Conservation (phyloP, 2,888 invertebrate species). For the Lepidochrysops patricia region DNA sequence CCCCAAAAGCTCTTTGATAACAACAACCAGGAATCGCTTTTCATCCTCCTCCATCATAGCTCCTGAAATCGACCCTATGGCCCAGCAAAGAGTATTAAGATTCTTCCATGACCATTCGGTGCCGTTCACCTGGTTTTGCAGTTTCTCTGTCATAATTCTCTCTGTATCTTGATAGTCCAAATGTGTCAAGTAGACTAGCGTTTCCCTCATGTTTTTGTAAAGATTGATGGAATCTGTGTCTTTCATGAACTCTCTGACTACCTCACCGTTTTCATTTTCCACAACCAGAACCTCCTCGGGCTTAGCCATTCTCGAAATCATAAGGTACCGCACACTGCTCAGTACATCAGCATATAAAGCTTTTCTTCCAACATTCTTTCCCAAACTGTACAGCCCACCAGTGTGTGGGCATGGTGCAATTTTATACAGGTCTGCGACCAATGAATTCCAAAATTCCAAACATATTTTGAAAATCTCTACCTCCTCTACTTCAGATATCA, state of each 20-base stretch:
- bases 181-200: constrained; percentile 97
- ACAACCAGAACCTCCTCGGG: constrained; percentile 99
- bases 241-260: constrained; percentile 99
- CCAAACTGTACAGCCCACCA: constrained; percentile 50
- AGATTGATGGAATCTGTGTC: constrained; percentile 99
- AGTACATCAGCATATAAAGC: constrained; percentile 86
- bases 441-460: constrained; percentile 97
- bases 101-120: constrained; percentile 99
- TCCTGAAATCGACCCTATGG: constrained; percentile 98
- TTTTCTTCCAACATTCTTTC: constrained; percentile 74
- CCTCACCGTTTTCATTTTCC: constrained; percentile 99
- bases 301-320: constrained; percentile 99
- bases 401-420: constrained; percentile 82
- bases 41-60: constrained; percentile 99
- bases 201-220: constrained; percentile 99
- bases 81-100: constrained; percentile 99
- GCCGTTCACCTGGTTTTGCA: constrained; percentile 98
- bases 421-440: constrained; percentile 94
- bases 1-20: constrained; percentile 97
- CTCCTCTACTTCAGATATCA: constrained; percentile 98
- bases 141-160: constrained; percentile 98
- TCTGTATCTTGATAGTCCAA: constrained; percentile 98
- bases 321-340: constrained; percentile 93
- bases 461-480: constrained; percentile 99
- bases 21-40: constrained; percentile 97